Conservation (phyloP, 2,888 invertebrate species). For the Tetragnatha montana region DNA sequence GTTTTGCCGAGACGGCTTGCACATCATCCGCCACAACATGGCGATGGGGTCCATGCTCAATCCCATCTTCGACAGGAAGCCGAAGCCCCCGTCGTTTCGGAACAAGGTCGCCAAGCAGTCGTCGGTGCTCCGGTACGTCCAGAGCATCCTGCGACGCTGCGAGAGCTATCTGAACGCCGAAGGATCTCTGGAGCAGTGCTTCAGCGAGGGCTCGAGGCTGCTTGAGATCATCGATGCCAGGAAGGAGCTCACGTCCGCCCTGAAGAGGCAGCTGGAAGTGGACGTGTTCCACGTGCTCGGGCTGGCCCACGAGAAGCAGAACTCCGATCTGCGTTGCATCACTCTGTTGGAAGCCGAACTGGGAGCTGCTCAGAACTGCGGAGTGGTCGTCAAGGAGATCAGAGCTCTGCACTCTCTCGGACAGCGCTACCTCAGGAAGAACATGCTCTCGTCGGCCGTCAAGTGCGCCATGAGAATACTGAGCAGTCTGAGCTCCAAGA, state of each 20-base stretch:
- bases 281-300: slow-evolving; percentile 37
- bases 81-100: not conserved
- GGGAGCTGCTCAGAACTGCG: not conserved
- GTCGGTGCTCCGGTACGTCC: not conserved
- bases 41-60: slow-evolving; percentile 42
- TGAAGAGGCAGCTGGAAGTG: slow-evolving; percentile 11
- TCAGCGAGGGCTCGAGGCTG: slow-evolving; percentile 9
- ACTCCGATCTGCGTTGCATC: not conserved
- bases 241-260: not conserved
- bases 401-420: slow-evolving; percentile 47
- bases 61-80: not conserved
- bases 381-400: not conserved
- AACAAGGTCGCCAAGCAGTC: not conserved
- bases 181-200: not conserved
- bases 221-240: not conserved
- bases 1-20: slow-evolving; percentile 42
- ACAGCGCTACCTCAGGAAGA: not conserved
- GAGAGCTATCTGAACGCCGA: not conserved
- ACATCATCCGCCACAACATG: slow-evolving; percentile 11
- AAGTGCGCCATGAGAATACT: not conserved
- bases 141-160: slow-evolving; percentile 6
- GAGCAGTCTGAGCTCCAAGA: not conserved
- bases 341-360: slow-evolving; percentile 1
- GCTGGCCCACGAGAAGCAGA: slow-evolving; percentile 6
- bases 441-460: not conserved